phyloP scores from a whole-genome alignment of 2,113 vertebrate species.

The Potamarius usumacintae region DNA sequence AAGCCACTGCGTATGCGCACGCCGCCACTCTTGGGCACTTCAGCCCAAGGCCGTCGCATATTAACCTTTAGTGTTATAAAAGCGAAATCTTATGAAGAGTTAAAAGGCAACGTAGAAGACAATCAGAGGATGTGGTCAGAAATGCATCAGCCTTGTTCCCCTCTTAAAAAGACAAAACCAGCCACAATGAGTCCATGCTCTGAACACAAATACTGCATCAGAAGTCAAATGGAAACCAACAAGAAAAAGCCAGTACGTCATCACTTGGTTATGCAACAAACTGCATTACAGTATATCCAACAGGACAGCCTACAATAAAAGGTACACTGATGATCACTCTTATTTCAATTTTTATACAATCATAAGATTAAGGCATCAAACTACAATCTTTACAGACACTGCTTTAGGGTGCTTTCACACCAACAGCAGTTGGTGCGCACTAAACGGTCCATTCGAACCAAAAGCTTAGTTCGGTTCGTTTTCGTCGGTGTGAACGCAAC shows the following conservation, averaged over 20 bases:
- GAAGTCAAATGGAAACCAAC: background rate
- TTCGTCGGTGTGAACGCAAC: too few relatives aligned
- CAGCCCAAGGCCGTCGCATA: too few relatives aligned
- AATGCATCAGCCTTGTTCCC: background rate
- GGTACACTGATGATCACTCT: background rate
- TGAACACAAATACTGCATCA: background rate
- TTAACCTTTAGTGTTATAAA: background rate
- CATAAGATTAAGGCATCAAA: background rate
- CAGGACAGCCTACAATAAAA: background rate
- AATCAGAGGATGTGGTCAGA: conserved; percentile 45
- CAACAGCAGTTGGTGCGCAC: too few relatives aligned
- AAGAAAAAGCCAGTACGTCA: conserved; percentile 1
- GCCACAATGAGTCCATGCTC: background rate
- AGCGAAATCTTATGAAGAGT: background rate
- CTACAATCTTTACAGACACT: background rate
- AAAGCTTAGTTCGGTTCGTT: too few relatives aligned
- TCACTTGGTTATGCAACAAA: background rate
- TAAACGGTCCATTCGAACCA: too few relatives aligned
- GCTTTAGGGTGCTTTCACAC: background rate
- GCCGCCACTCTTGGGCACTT: too few relatives aligned
- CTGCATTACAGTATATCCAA: background rate
- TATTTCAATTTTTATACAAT: background rate
- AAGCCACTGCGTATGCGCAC: too few relatives aligned
- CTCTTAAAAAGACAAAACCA: background rate
- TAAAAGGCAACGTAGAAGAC: background rate